phyloP scores from a whole-genome alignment of 2,113 vertebrate genomes.

The Mormyrus iriodes region DNA sequence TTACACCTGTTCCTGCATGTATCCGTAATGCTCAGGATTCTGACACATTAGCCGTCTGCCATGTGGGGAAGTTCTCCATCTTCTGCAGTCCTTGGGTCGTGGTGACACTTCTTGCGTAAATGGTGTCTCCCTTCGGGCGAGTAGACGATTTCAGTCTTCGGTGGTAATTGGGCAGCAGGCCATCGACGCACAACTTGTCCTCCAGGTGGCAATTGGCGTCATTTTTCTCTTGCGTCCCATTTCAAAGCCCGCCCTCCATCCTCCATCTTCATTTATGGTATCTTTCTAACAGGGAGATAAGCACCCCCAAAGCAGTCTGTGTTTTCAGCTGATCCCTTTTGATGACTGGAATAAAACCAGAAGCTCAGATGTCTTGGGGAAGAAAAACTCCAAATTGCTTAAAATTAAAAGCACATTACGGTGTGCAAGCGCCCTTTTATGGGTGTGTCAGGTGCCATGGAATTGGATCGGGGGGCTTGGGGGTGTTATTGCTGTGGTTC shows the following conservation, averaged over 20 bases:
- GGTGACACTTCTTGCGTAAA: not conserved
- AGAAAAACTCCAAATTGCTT: not conserved
- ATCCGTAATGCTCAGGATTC: not conserved
- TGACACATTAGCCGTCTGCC: not conserved
- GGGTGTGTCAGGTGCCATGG: not conserved
- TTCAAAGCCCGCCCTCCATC: not conserved
- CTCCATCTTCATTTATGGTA: not conserved
- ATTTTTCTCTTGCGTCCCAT: not conserved
- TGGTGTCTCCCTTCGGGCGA: not conserved
- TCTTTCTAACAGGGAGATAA: not conserved
- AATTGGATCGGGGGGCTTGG: not conserved
- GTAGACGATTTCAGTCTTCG: not conserved
- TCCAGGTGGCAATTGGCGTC: not conserved
- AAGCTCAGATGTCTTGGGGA: not conserved
- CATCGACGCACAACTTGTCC: not conserved
- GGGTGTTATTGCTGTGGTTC: not conserved
- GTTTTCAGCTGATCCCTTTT: not conserved
- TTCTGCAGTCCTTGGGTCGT: not conserved
- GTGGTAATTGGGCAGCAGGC: not conserved
- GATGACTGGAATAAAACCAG: not conserved
- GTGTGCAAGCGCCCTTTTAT: no score
- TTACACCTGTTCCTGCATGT: no score
- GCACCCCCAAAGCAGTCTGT: not conserved
- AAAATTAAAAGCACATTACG: not conserved
- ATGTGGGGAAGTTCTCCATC: not conserved